Conservation (phyloP, 2,888 invertebrate genomes). For the Drosophila setosimentum region DNA sequence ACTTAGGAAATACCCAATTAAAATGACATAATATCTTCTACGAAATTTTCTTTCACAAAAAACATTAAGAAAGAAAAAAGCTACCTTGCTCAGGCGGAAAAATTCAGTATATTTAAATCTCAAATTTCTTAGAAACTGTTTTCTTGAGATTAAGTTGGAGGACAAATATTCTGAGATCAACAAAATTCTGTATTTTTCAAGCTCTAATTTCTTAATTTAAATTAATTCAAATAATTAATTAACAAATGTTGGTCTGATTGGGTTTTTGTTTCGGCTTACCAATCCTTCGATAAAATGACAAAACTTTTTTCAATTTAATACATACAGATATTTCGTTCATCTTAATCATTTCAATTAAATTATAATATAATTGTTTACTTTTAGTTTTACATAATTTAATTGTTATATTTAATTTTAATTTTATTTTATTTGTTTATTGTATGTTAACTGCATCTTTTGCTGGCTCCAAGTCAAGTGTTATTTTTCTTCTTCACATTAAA, state of each 20-base stretch:
- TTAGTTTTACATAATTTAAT: neutral
- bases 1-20: neutral
- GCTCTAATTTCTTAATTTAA: neutral
- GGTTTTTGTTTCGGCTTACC: too few species aligned
- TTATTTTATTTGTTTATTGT: neutral
- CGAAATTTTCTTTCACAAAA: neutral
- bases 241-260: too few species aligned
- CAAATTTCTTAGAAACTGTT: neutral
- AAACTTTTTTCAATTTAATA: neutral
- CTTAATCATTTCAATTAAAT: rapidly evolving
- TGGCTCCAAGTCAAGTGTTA: neutral
- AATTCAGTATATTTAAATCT: neutral
- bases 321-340: neutral
- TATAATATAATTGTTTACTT: neutral
- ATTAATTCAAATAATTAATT: too few species aligned
- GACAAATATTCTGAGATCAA: neutral
- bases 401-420: too few species aligned
- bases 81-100: rapidly evolving
- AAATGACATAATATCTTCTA: neutral
- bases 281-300: too few species aligned
- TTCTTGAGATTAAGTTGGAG: neutral
- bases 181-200: neutral
- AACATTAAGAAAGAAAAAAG: neutral
- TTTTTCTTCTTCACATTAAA: neutral
- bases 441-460: neutral